phyloP scores from a whole-genome alignment of 2,797 vertebrate genomes.

The Danionella dracula region DNA sequence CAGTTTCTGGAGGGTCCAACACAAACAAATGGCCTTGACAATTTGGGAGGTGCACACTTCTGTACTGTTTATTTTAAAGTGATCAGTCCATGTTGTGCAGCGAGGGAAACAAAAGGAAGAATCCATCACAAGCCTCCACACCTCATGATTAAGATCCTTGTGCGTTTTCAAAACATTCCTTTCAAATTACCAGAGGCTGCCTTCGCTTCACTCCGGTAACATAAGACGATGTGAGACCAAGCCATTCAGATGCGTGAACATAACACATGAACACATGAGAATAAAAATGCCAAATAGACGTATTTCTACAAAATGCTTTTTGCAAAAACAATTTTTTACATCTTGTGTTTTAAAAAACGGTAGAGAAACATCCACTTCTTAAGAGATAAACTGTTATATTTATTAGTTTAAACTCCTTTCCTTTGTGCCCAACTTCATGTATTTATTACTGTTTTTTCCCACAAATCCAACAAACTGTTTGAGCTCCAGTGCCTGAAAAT shows the following conservation, averaged over 20 bases:
- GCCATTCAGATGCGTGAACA: background rate
- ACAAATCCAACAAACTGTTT: too few species aligned
- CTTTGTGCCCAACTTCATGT: too few species aligned
- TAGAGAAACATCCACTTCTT: too few species aligned
- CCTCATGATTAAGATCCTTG: constrained; percentile 14
- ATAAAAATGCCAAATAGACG: background rate
- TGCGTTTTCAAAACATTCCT: constrained; percentile 32
- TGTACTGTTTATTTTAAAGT: constrained; percentile 63
- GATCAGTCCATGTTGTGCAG: constrained; percentile 46
- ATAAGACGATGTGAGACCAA: background rate
- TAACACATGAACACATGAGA: background rate
- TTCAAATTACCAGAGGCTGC: constrained; percentile 18
- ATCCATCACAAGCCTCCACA: constrained; percentile 29
- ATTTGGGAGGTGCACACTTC: constrained; percentile 61
- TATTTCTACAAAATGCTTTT: too few species aligned
- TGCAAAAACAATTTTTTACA: too few species aligned
- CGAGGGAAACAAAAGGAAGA: constrained; percentile 52
- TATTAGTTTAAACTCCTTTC: too few species aligned
- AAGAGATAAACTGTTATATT: too few species aligned
- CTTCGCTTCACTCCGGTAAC: constrained; percentile 11
- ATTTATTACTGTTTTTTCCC: too few species aligned
- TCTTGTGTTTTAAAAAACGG: too few species aligned
- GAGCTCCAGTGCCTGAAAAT: too few species aligned
- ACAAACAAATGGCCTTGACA: constrained; percentile 61
- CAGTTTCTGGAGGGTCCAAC: constrained; percentile 52